Percentiles rank a stretch among this genome's conserved stretches.
Conservation (phyloP, 2,113 vertebrate genomes). For the Mus spicilegus region DNA sequence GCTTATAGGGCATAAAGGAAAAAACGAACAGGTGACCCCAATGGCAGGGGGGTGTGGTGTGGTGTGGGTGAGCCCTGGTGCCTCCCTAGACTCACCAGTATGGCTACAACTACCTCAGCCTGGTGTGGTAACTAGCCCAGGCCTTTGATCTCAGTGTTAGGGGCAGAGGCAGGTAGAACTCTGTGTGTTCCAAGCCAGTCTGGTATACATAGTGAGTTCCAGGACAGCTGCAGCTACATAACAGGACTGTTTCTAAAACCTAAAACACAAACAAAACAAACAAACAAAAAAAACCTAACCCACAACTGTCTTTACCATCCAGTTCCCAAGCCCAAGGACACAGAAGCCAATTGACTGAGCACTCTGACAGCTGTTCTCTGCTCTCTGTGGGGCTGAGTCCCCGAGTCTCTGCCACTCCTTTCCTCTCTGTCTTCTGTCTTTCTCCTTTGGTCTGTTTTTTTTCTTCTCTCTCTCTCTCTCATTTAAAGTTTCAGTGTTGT, state of each 20-base stretch:
- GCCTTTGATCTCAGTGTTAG: neutral
- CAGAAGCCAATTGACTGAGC: neutral
- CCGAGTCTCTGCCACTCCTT: neutral
- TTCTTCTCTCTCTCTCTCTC: neutral
- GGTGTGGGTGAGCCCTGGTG: neutral
- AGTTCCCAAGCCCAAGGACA: neutral
- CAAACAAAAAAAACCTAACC: neutral
- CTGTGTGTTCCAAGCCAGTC: neutral
- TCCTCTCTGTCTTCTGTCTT: neutral
- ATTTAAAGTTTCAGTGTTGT: neutral
- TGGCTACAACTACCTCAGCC: neutral
- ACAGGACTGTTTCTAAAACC: neutral
- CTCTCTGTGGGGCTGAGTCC: neutral
- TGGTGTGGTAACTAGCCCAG: neutral
- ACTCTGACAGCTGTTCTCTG: neutral
- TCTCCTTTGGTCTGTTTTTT: neutral
- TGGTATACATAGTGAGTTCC: neutral
- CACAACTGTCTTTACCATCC: neutral
- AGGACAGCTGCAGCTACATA: neutral
- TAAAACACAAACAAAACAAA: neutral
- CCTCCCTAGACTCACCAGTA: neutral
- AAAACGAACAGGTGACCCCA: constrained; percentile 16
- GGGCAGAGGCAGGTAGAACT: neutral
- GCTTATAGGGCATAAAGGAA: neutral
- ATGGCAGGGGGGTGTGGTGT: accelerated